phyloP scores from a whole-genome alignment of 92 coral and sea anemone species.

The Isaurus tuberculatus region DNA sequence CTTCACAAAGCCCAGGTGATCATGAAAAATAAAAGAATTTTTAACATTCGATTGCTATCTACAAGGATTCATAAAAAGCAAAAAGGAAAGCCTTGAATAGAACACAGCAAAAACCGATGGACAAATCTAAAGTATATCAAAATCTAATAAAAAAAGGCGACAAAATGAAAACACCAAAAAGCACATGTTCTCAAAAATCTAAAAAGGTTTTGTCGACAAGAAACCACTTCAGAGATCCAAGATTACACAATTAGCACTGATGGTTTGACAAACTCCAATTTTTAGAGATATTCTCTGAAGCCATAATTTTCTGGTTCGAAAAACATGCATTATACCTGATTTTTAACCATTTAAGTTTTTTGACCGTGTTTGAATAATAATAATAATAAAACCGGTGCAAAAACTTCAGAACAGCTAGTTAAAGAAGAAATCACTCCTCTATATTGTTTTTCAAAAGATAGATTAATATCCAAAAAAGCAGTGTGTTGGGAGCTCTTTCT shows the following conservation, averaged over 20 bases:
- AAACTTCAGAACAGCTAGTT: background rate
- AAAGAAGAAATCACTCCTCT: constrained; percentile 24
- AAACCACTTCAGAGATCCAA: background rate
- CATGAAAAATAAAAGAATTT: background rate
- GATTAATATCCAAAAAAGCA: background rate
- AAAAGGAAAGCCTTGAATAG: background rate
- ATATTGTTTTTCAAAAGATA: background rate
- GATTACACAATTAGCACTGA: background rate
- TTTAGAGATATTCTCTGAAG: background rate
- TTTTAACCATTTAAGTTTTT: background rate
- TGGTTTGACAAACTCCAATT: background rate
- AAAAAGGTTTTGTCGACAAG: background rate
- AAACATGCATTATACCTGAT: background rate
- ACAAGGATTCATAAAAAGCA: background rate
- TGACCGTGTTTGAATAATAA: background rate
- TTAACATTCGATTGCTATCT: background rate
- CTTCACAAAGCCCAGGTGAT: constrained; percentile 28
- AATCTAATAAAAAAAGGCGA: background rate
- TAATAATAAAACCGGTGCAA: background rate
- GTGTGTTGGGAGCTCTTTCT: background rate
- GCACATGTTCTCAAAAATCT: background rate
- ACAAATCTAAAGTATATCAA: background rate
- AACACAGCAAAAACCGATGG: background rate
- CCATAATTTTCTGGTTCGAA: background rate
- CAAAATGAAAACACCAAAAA: background rate